Base-by-base conservation (phyloP, 2,888 invertebrate genomes). In the Cryptops parisi region DNA sequence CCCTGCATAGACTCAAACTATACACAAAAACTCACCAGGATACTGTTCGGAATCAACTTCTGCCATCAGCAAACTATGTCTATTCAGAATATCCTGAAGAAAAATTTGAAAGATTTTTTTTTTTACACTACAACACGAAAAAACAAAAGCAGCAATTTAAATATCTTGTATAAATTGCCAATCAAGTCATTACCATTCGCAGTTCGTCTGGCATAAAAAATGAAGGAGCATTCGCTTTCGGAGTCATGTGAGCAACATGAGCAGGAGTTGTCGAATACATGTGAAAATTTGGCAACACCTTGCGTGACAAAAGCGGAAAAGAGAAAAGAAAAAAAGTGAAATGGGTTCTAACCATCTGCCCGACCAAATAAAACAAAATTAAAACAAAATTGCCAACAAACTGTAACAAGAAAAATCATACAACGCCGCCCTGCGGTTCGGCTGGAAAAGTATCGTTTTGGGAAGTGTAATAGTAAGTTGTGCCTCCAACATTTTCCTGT, bases 151-250 rank as follows among this genome's bases (percentile, higher is more conserved):
- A n/a, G n/a, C n/a, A n/a, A n/a, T n/a, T n/a, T n/a, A n/a, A n/a
- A n/a, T n/a, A n/a, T n/a, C n/a, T n/a, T n/a, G n/a, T n/a, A n/a
- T n/a, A n/a, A n/a, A n/a, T n/a, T n/a, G n/a, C n/a, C 57, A 56
- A n/a, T n/a, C n/a, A n/a, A n/a, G n/a, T n/a, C n/a, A n/a, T n/a
- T 58, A 67, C 67, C 62, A 79, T 70, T 60, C 86, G 79, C 63
- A 91, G 76, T 62, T 84, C 85, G 63, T 91, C 90, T 24, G 84
- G 81, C 68, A 84, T 77, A 70, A 89, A 90, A 73, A 85, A 91
- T 50, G 67, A 67, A 17, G 67, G 67, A 58, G 67, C 65, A 57
- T 68, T 67, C 15, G 66, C 62, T 59, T 69, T 70, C 40, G 68
- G 65, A 55, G 67, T 66, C 65, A 71, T 66, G 58, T 70, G 69